Base-by-base conservation (phyloP, 2,113 vertebrate genomes). In the Typhlomys cinereus region DNA sequence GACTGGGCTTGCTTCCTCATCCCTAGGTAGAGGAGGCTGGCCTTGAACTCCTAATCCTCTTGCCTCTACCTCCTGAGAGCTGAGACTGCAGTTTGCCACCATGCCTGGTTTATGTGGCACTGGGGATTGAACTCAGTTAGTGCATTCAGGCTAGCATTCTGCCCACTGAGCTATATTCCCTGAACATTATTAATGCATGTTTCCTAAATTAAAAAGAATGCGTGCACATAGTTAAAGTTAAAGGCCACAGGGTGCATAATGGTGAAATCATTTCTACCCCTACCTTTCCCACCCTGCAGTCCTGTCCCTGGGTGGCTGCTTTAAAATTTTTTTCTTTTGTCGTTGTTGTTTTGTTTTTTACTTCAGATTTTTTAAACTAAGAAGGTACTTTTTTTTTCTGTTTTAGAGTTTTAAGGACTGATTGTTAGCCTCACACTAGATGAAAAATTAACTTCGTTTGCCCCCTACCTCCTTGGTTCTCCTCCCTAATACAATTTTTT, bases 321-420 rank as follows among this genome's bases (percentile, higher is more conserved):
- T 54, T 31, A 5, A 39, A 64, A 31, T 67, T 13, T 23, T 76
- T 75, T 70, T 41, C n/a, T n/a, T n/a, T n/a, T n/a, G n/a, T n/a
- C n/a, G n/a, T n/a, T n/a, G 5, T 52, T 75, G 62, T 57, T 57
- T 64, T 64, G 73, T 14, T n/a, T 66, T 66, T 79, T 81, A 69
- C 61, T 88, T 88, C 8, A 41, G 57, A 39, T 81, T 83, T 46
- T 34, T 67, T 67, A 69, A 69, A 50, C 23, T 29, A 50, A 67
- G 5, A 36, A 7, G 52, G 15, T 48, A 1, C 4, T 41, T 20
- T 62, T 46, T n/a, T 85, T 79, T 73, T 48, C 39, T 80, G 15
- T 50, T 84, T 92, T 79, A 79, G 21, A 41, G 64, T 71, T 76
- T 88, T 61, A 71, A 76, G 20, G 67, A 70, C 84, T 73, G 36